A percentile compares a stretch with the other conserved stretches of the same genome.
phyloP scores from a whole-genome alignment of 2,888 invertebrate species.

The Synergus laeviventris region DNA sequence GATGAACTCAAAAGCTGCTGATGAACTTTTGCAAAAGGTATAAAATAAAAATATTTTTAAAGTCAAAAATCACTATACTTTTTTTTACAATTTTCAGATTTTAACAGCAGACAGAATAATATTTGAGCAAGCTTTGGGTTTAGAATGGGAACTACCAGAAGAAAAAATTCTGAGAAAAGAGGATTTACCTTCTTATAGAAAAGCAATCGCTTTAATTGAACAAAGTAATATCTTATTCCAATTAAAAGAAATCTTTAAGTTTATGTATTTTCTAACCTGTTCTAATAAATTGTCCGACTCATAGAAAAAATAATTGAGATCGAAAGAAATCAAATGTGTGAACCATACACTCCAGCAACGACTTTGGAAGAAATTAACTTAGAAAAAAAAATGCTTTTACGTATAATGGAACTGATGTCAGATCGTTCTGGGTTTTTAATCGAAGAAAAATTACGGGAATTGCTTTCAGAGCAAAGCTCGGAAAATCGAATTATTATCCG shows the following conservation, averaged over 20 bases:
- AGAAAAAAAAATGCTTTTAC: slow-evolving; percentile 77
- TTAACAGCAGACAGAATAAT: slow-evolving; percentile 79
- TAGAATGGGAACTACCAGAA: slow-evolving; percentile 79
- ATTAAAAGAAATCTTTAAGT: slow-evolving; percentile 9
- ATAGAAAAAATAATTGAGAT: slow-evolving; percentile 61
- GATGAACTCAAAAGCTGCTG: slow-evolving; percentile 79
- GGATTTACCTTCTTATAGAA: slow-evolving; percentile 76
- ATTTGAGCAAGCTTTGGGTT: slow-evolving; percentile 81
- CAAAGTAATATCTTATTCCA: slow-evolving; percentile 56
- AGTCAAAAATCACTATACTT: neutral
- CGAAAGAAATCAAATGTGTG: slow-evolving; percentile 56
- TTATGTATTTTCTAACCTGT: slow-evolving; percentile 34
- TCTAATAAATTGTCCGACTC: slow-evolving; percentile 12
- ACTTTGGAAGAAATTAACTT: slow-evolving; percentile 61
- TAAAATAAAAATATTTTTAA: neutral
- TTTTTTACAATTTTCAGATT: slow-evolving; percentile 71
- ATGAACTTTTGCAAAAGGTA: slow-evolving; percentile 76
- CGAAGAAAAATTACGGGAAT: slow-evolving; percentile 82
- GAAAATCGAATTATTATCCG: slow-evolving; percentile 83
- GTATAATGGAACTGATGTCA: slow-evolving; percentile 82
- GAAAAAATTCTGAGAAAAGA: slow-evolving; percentile 72
- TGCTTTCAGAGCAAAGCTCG: slow-evolving; percentile 78
- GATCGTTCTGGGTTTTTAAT: slow-evolving; percentile 86
- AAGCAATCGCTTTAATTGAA: slow-evolving; percentile 59
- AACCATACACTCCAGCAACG: slow-evolving; percentile 53